Conservation (phyloP, 2,797 vertebrate species). For the Siniperca scherzeri region DNA sequence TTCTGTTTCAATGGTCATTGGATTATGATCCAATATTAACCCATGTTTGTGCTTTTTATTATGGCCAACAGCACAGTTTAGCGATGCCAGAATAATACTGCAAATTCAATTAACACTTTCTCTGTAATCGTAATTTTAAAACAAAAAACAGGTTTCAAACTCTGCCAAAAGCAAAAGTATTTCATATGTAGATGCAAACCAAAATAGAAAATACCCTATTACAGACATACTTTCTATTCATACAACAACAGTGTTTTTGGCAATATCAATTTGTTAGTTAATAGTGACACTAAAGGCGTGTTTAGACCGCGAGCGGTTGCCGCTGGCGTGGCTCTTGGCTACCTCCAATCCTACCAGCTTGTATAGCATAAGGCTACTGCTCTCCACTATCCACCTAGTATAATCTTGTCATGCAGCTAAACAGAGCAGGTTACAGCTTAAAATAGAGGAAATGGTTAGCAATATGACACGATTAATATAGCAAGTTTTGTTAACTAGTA, state of each 20-base stretch:
- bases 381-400: neutral
- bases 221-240: neutral
- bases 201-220: neutral
- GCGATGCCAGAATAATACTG: neutral
- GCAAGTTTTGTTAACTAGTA: neutral
- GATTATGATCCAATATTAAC: conserved; percentile 19
- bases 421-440: too few relatives aligned
- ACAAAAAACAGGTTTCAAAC: too few relatives aligned
- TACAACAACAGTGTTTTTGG: too few relatives aligned
- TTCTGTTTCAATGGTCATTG: conserved; percentile 27
- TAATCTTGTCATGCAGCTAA: neutral
- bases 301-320: too few relatives aligned
- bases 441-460: neutral
- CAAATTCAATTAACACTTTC: neutral
- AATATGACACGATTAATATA: neutral
- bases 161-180: neutral
- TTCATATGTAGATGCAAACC: neutral
- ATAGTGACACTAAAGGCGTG: neutral
- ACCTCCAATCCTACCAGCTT: neutral
- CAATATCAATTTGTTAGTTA: neutral
- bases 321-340: neutral
- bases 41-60: neutral
- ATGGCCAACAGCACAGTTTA: neutral
- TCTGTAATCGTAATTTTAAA: neutral
- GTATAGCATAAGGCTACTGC: too few relatives aligned